Evolutionary conservation across 2,888 invertebrate genomes (phyloP).

Genomic region (Polydesmus complanatus): DNA sequence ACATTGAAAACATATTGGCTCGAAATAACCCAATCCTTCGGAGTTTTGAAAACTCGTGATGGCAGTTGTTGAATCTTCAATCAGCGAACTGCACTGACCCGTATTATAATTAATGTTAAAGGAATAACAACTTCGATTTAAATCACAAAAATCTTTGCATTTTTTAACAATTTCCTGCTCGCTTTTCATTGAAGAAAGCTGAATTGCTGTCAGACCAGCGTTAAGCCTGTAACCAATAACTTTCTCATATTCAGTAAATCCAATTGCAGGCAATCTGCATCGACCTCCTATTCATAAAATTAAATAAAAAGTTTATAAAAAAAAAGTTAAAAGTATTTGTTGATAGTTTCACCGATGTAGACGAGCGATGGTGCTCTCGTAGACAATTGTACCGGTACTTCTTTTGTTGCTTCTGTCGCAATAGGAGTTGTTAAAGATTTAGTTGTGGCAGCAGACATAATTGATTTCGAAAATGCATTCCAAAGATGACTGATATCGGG

Average conservation of each 20-base stretch:
- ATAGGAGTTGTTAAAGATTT: neutral
- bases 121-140: conserved; percentile 31
- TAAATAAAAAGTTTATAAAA: neutral
- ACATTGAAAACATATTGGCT: conserved; percentile 31
- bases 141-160: conserved; percentile 31
- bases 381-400: neutral
- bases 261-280: conserved; percentile 6
- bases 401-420: neutral
- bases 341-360: no score
- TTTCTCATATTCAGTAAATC: conserved; percentile 27
- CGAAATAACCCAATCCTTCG: conserved; percentile 31
- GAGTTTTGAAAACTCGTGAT: conserved; percentile 28
- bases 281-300: conserved; percentile 7
- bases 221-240: conserved; percentile 30
- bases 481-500: neutral
- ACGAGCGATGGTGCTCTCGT: neutral
- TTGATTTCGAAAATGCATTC: neutral
- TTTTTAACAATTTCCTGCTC: conserved; percentile 32
- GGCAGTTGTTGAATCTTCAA: conserved; percentile 26
- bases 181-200: conserved; percentile 19
- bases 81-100: conserved; percentile 31
- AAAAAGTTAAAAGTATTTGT: no score
- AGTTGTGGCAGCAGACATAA: neutral
- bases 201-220: conserved; percentile 2
- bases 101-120: conserved; percentile 35